Percentiles rank a stretch among this genome's conserved stretches.
These are phyloP conservation scores for Limnephilus lunatus DNA, from an alignment of 2,888 invertebrate species.

Conservation along the genomic window DNA sequence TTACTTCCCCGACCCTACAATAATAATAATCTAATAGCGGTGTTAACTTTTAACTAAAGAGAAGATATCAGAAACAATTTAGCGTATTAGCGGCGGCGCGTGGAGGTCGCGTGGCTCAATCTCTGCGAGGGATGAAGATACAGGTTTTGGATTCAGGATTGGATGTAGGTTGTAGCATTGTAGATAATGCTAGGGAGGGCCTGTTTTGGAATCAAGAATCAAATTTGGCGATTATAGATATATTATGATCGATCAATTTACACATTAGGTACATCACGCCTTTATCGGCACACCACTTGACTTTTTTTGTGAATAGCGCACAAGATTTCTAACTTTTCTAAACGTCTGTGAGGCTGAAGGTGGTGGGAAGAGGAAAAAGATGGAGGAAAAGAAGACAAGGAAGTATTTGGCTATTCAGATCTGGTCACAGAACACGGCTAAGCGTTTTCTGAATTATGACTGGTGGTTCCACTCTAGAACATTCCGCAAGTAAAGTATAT, in stretches of 20 bases:
- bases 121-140: constrained; percentile 19
- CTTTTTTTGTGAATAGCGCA: too few relatives aligned
- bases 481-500: too few relatives aligned
- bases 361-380: too few relatives aligned
- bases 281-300: too few relatives aligned
- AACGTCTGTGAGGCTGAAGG: too few relatives aligned
- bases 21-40: constrained; percentile 17
- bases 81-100: constrained; percentile 63
- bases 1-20: neutral
- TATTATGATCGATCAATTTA: neutral
- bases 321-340: too few relatives aligned
- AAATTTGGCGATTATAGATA: neutral
- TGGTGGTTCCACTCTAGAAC: too few relatives aligned
- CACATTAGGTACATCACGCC: neutral
- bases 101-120: constrained; percentile 44
- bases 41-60: constrained; percentile 62
- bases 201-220: neutral
- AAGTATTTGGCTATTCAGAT: too few relatives aligned
- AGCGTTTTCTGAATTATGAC: too few relatives aligned
- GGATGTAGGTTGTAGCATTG: neutral
- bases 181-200: neutral
- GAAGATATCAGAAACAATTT: constrained; percentile 65
- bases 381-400: too few relatives aligned
- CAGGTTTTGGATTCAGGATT: neutral
- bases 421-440: too few relatives aligned